A percentile compares a stretch with the other conserved stretches of the same genome.
These are phyloP conservation scores for Darevskia mixta DNA, from an alignment of 2,797 vertebrate species.

Conservation along the genomic window DNA sequence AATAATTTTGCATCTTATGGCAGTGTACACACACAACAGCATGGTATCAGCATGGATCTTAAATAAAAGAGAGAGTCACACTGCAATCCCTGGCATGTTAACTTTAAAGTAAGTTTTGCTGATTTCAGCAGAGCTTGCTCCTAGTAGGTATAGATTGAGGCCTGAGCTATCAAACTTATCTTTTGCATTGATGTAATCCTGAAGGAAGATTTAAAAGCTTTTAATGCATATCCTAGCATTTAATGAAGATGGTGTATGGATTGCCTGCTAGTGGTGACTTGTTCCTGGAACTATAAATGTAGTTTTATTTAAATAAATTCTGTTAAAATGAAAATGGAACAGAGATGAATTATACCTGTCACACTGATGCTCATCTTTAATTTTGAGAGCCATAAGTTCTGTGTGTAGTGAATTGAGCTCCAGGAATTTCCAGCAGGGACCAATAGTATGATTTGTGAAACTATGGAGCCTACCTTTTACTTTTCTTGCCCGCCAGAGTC, in stretches of 20 bases:
- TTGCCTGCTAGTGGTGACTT: background rate
- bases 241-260: background rate
- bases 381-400: background rate
- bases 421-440: background rate
- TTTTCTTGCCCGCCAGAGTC: background rate
- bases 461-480: background rate
- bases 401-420: background rate
- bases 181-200: slow-evolving; percentile 29
- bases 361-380: background rate
- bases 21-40: background rate
- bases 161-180: slow-evolving; percentile 9
- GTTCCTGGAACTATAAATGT: background rate
- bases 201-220: slow-evolving; percentile 12
- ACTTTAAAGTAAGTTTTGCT: background rate
- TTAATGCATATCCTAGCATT: slow-evolving; percentile 14
- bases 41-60: slow-evolving; percentile 6
- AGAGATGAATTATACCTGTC: background rate
- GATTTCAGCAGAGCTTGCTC: background rate
- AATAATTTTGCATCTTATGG: background rate
- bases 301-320: background rate
- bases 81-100: background rate
- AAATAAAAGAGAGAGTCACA: slow-evolving; percentile 7
- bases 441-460: background rate
- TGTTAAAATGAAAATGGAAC: background rate
- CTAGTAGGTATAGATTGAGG: background rate